Evolutionary conservation across 2,113 vertebrate genomes (phyloP).

Genomic region (Pedionomus torquatus): DNA sequence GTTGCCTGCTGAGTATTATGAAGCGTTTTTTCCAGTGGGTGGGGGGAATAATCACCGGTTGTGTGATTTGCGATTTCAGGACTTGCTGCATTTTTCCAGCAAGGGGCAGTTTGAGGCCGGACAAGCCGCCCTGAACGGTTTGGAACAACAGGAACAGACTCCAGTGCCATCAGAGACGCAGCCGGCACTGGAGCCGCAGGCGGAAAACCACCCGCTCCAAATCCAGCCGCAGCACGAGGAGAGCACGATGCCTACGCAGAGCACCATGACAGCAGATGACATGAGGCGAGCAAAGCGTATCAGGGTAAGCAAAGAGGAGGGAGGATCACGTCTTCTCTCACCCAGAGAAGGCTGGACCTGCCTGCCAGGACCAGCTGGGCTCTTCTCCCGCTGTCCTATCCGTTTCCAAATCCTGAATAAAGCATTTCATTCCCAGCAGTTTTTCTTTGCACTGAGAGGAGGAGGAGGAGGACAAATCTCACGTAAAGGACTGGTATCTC

Average conservation of each 20-base stretch:
- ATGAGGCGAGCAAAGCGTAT: slow-evolving; percentile 93
- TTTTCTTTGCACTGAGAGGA: neutral
- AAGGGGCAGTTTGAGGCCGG: slow-evolving; percentile 82
- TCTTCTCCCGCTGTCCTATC: neutral
- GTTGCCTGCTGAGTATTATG: neutral
- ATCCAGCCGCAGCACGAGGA: slow-evolving; percentile 80
- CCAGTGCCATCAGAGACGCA: slow-evolving; percentile 71
- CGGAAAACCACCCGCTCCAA: slow-evolving; percentile 66
- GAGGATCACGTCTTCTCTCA: neutral
- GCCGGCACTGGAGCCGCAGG: slow-evolving; percentile 68
- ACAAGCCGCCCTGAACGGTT: slow-evolving; percentile 81
- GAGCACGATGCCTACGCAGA: slow-evolving; percentile 70
- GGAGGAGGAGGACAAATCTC: neutral
- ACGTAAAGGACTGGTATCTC: neutral
- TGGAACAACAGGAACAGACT: slow-evolving; percentile 82
- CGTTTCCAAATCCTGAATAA: neutral
- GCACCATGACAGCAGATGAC: slow-evolving; percentile 87
- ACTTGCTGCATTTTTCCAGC: slow-evolving; percentile 85
- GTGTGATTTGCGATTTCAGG: slow-evolving; percentile 79
- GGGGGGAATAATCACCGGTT: slow-evolving; percentile 54
- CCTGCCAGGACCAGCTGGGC: neutral
- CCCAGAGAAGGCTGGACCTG: neutral
- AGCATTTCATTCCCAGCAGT: neutral
- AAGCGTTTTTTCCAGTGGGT: neutral
- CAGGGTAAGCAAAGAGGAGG: slow-evolving; percentile 78